phyloP scores from a whole-genome alignment of 1,140 invertebrate genomes.

The Ectropis grisescens region DNA sequence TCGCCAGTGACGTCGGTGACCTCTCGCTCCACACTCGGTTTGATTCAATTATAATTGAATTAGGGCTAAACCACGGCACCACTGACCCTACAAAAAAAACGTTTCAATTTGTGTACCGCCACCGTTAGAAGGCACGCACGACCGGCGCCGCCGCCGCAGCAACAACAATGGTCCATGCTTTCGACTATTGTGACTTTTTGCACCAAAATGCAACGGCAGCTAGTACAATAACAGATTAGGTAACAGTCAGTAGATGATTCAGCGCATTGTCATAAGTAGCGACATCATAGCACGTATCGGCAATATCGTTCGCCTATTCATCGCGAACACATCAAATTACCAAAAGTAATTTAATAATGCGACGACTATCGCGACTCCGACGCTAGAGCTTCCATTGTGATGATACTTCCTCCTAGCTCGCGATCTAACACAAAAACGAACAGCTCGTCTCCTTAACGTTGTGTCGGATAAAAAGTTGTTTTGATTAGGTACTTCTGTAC shows the following conservation, averaged over 20 bases:
- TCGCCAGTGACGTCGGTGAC: no score
- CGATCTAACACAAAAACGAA: no score
- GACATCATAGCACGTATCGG: slow-evolving; percentile 44
- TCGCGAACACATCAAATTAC: slow-evolving; percentile 33
- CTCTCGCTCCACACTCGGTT: no score
- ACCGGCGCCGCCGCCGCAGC: slow-evolving; percentile 21
- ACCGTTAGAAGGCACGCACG: slow-evolving; percentile 58
- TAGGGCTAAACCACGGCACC: slow-evolving; percentile 38
- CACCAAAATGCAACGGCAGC: slow-evolving; percentile 45
- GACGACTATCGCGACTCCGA: slow-evolving; percentile 9
- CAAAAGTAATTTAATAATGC: slow-evolving; percentile 1
- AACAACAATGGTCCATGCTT: slow-evolving; percentile 13
- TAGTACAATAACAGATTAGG: no score
- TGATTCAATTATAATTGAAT: slow-evolving; percentile 51
- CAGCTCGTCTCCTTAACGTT: no score
- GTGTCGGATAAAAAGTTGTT: no score
- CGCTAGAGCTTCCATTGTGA: no score
- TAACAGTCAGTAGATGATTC: slow-evolving; percentile 25
- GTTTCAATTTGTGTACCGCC: slow-evolving; percentile 53
- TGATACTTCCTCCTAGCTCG: no score
- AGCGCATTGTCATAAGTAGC: slow-evolving; percentile 49
- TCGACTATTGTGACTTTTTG: slow-evolving; percentile 36
- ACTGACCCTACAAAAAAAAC: slow-evolving; percentile 40
- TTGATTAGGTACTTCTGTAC: no score
- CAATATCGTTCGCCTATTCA: slow-evolving; percentile 33